phyloP scores from a whole-genome alignment of 2,888 invertebrate species.

The Meganola albula region DNA sequence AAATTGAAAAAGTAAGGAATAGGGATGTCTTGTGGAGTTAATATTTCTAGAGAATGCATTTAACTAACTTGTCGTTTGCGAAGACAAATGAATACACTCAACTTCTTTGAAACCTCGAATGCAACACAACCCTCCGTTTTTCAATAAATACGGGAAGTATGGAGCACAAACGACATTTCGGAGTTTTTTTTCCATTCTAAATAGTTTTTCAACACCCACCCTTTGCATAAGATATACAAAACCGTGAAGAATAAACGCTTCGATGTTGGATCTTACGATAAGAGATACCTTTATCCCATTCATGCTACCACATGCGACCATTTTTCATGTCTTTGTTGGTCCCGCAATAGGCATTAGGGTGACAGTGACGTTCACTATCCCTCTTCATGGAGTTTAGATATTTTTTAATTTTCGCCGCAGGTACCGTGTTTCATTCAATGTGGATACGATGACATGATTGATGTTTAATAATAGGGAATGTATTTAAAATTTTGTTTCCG shows the following conservation, averaged over 20 bases:
- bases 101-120: too few species aligned
- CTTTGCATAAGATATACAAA: conserved; percentile 27
- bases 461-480: too few species aligned
- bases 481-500: too few species aligned
- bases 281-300: conserved; percentile 66
- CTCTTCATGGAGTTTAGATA: conserved; percentile 43
- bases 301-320: conserved; percentile 57
- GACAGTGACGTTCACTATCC: conserved; percentile 45
- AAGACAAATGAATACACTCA: too few species aligned
- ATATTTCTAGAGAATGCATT: too few species aligned
- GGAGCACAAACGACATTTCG: conserved; percentile 1
- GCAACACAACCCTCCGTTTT: too few species aligned
- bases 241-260: conserved; percentile 43
- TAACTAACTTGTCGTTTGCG: too few species aligned
- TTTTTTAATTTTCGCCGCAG: conserved; percentile 35
- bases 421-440: conserved; percentile 21
- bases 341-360: conserved; percentile 59
- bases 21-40: too few species aligned
- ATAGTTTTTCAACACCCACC: conserved; percentile 18
- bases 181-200: conserved; percentile 20
- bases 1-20: background rate
- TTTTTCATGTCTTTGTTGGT: conserved; percentile 72
- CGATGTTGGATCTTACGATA: conserved; percentile 59
- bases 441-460: conserved; percentile 26
- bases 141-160: background rate